Evolutionary conservation across 2,113 vertebrate species (phyloP), one percentile per base, ranked within the genome.

Genomic region (Hiodon alosoides): DNA sequence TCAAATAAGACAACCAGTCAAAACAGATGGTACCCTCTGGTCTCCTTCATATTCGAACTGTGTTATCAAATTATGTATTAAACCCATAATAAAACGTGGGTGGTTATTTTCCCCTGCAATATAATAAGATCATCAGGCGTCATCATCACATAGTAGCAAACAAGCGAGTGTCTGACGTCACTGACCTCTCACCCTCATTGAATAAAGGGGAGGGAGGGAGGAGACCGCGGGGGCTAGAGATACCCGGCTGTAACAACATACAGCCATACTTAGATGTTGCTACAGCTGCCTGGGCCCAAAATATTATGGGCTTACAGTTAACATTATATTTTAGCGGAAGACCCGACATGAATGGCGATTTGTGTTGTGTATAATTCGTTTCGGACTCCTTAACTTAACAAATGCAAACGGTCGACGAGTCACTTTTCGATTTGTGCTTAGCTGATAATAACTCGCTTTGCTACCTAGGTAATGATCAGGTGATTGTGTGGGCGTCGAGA

Each of bases 211-310:
- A 51, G 74, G 52, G 47, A 53, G 59, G 17, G 69, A 76, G 66
- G 68, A 54, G 10, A 16, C 7, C 2, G 47, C 3, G 54, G 53
- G 61, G 58, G 70, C 75, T 67, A 52, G 58, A 68, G 79, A 62
- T 74, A 74, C 81, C 83, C 81, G 83, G 79, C 78, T 82, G 81
- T 80, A 79, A 76, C 67, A 80, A 82, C 81, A 82, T 62, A 74
- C 61, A 73, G 66, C 8, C 62, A 71, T 14, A 54, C 50, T 58
- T 70, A 76, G 74, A 13, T 57, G 61, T 71, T 54, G 76, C 16
- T 54, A 11, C 76, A 71, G 78, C 73, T 60, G 73, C 50, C 53
- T 31, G 73, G 78, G 73, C 73, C 73, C 62, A 13, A 57, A 46
- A 48, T 8, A 60, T n/a, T 62, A 79, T 71, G 69, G 69, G 69